phyloP scores from a whole-genome alignment of 2,888 invertebrate species.

The Callyntrura guangdongensis region DNA sequence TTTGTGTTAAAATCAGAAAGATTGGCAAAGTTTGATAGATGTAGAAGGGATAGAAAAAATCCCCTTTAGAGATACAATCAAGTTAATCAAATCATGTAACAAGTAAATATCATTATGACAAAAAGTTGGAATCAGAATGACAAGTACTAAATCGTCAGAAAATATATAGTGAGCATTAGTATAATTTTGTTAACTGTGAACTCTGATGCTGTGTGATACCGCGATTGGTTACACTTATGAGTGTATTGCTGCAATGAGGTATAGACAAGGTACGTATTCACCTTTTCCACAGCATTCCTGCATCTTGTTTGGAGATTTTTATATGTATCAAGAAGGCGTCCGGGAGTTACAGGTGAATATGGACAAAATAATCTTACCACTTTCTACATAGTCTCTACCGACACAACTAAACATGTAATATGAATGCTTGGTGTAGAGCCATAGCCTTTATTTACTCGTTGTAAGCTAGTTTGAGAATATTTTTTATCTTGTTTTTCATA shows the following conservation, averaged over 20 bases:
- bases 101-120: background rate
- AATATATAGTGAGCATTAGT: too few species aligned
- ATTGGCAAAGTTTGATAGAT: background rate
- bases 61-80: background rate
- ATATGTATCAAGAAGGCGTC: background rate
- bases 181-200: too few species aligned
- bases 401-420: background rate
- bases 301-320: background rate
- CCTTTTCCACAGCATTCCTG: background rate
- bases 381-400: slow-evolving; percentile 1
- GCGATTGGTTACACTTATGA: too few species aligned
- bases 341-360: background rate
- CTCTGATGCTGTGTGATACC: too few species aligned
- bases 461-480: background rate
- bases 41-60: too few species aligned
- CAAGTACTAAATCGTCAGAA: too few species aligned
- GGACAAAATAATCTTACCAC: background rate
- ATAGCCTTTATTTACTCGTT: slow-evolving; percentile 4
- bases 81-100: background rate
- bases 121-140: background rate
- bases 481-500: slow-evolving; percentile 19
- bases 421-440: background rate
- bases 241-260: too few species aligned
- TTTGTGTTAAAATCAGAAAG: background rate
- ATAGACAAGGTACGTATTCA: background rate